These are phyloP conservation scores for Toxonevra muliebris DNA, from an alignment of 2,888 invertebrate genomes.

Conservation along the genomic window DNA sequence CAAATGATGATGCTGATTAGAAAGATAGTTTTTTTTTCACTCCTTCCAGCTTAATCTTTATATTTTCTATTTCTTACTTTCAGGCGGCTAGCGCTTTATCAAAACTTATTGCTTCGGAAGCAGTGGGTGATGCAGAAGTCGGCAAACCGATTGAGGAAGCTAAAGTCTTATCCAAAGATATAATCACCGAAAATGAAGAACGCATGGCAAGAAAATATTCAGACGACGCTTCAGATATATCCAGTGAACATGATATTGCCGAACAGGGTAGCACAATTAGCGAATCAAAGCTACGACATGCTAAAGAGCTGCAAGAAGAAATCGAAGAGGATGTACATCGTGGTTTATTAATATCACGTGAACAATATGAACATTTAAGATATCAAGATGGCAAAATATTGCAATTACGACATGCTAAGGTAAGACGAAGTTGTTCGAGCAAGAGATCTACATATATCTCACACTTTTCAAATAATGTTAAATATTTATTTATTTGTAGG, in stretches of 20 bases:
- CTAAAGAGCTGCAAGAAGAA: conserved; percentile 51
- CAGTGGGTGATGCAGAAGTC: neutral
- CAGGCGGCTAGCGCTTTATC: conserved; percentile 29
- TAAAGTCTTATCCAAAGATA: conserved; percentile 1
- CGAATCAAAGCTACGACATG: conserved; percentile 51
- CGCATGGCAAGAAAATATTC: conserved; percentile 30
- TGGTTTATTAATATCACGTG: conserved; percentile 67
- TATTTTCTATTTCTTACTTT: too few relatives aligned
- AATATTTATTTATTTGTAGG: conserved; percentile 59
- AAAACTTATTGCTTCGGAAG: conserved; percentile 11
- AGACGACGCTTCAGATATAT: conserved; percentile 55
- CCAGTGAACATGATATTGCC: conserved; percentile 46
- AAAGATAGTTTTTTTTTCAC: too few relatives aligned
- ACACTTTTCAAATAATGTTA: neutral
- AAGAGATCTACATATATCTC: conserved; percentile 37
- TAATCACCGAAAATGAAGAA: conserved; percentile 26
- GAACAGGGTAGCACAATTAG: conserved; percentile 52
- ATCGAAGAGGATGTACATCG: conserved; percentile 57
- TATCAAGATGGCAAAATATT: conserved; percentile 69
- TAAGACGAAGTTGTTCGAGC: conserved; percentile 44
- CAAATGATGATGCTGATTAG: too few relatives aligned
- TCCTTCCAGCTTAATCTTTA: too few relatives aligned
- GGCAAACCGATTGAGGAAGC: neutral
- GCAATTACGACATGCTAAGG: conserved; percentile 67
- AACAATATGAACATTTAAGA: conserved; percentile 68